Percentiles rank a stretch among this genome's conserved stretches.
Evolutionary conservation across 2,797 vertebrate species (phyloP).

Genomic region (Columba guinea): DNA sequence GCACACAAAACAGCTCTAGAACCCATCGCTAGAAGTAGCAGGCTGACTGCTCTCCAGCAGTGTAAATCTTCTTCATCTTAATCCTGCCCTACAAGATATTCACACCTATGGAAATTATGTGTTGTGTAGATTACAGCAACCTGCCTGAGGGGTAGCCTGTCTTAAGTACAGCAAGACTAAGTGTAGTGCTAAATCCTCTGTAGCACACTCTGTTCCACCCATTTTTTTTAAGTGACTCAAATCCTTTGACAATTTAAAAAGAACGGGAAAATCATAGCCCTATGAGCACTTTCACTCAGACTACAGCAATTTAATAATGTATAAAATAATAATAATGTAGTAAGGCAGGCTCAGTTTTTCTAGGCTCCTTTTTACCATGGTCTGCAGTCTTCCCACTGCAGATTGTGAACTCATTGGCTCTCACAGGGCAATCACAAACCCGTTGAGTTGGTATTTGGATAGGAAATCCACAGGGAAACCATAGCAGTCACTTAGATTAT

Average conservation of each 20-base stretch:
- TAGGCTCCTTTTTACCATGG: not conserved
- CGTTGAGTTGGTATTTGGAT: constrained; percentile 24
- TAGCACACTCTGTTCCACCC: not conserved
- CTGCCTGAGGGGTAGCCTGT: not conserved
- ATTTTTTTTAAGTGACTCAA: not conserved
- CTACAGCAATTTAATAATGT: not conserved
- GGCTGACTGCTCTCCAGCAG: not conserved
- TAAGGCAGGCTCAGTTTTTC: not conserved
- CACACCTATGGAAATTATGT: not conserved
- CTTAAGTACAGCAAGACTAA: not conserved
- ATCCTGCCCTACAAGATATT: constrained; percentile 20
- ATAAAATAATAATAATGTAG: not conserved
- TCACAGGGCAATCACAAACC: not conserved
- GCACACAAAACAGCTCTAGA: not conserved
- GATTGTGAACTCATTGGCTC: not conserved
- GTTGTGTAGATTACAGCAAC: constrained; percentile 19
- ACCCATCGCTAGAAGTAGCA: not conserved
- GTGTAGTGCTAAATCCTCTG: not conserved
- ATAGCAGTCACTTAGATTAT: not conserved
- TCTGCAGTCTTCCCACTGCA: not conserved
- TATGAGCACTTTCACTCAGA: not conserved
- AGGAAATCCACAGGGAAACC: constrained; percentile 25
- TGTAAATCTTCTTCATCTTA: not conserved
- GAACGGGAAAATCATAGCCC: not conserved
- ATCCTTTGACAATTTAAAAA: constrained; percentile 9